Conservation (phyloP, 2,113 vertebrate genomes). For the Merops nubicus region DNA sequence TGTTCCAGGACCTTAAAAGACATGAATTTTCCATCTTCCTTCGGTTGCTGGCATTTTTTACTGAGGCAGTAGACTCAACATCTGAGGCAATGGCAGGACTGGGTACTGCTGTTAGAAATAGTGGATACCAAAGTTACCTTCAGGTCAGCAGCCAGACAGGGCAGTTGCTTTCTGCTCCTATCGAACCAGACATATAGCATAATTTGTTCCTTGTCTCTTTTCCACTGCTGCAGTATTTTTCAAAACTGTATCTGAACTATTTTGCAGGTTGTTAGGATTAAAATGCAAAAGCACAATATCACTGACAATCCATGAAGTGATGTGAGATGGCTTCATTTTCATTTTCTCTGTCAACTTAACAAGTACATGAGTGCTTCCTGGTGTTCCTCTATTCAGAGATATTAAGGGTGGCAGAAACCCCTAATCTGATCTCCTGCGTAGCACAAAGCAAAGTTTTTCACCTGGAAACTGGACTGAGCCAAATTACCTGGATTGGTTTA, state of each 20-base stretch:
- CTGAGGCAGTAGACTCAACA: not conserved
- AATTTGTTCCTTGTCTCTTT: not conserved
- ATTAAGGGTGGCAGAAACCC: not conserved
- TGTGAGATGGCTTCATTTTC: not conserved
- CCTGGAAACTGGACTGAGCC: not conserved
- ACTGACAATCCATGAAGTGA: not conserved
- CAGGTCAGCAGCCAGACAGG: accelerated
- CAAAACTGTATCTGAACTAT: not conserved
- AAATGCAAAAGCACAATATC: not conserved
- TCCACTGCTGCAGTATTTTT: not conserved
- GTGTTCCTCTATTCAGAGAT: not conserved
- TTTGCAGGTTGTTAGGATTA: not conserved
- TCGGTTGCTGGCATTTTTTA: not conserved
- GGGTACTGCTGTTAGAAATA: not conserved
- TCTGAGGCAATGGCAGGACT: not conserved
- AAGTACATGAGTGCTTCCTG: not conserved
- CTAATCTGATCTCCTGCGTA: not conserved
- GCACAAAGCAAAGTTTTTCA: not conserved
- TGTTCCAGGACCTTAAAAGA: not conserved
- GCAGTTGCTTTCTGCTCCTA: not conserved
- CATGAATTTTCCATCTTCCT: not conserved
- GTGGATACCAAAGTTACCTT: not conserved
- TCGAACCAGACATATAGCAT: not conserved
- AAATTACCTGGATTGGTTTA: slow-evolving; percentile 3
- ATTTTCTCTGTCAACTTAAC: not conserved